Evolutionary conservation across 2,113 vertebrate genomes (phyloP).

Genomic region (Sorex araneus): DNA sequence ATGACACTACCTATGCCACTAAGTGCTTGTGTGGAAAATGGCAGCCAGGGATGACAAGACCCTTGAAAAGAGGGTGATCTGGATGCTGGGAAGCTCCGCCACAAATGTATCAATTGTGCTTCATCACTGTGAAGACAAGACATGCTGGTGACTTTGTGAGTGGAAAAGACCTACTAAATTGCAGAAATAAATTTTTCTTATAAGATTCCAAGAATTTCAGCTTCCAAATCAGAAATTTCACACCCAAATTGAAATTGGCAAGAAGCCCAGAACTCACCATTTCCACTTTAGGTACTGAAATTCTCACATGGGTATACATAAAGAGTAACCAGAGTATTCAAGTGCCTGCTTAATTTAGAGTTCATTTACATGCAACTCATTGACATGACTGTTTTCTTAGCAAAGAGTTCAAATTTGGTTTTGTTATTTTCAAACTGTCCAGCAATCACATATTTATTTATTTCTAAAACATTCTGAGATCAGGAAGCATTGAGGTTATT

Average conservation of each 20-base stretch:
- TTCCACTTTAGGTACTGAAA: conserved; percentile 70
- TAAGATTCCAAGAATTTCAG: conserved; percentile 69
- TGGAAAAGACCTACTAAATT: conserved; percentile 31
- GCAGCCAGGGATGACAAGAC: background rate
- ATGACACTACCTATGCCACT: background rate
- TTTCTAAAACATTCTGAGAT: conserved; percentile 52
- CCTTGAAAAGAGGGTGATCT: background rate
- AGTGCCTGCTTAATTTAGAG: conserved; percentile 47
- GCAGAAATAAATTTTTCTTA: conserved; percentile 3
- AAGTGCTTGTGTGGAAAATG: background rate
- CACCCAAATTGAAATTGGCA: conserved; percentile 68
- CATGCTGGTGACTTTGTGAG: conserved; percentile 48
- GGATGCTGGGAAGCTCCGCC: background rate
- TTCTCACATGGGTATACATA: conserved; percentile 74
- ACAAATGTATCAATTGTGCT: background rate
- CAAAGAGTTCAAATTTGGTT: conserved; percentile 26
- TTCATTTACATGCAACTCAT: conserved; percentile 61
- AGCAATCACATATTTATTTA: conserved; percentile 47
- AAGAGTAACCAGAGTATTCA: conserved; percentile 67
- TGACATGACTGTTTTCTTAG: conserved; percentile 47
- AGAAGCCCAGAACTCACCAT: conserved; percentile 75
- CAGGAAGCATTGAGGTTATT: conserved; percentile 8
- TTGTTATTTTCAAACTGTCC: conserved; percentile 44
- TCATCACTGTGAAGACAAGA: background rate
- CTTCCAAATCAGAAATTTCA: conserved; percentile 72